These are phyloP conservation scores for Sinocyclocheilus rhinocerous DNA, from an alignment of 2,113 vertebrate genomes.

Conservation along the genomic window DNA sequence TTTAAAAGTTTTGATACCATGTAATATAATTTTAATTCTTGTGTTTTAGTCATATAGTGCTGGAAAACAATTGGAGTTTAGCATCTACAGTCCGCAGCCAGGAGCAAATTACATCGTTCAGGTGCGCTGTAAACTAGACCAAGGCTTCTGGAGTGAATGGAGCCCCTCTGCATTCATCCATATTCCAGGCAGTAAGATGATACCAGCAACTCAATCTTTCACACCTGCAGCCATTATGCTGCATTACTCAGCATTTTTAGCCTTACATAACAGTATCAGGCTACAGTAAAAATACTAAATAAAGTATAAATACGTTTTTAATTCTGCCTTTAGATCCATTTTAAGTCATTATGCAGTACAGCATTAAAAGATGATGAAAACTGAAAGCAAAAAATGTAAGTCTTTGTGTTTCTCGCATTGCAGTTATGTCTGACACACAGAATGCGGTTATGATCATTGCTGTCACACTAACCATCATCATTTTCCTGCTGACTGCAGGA, in stretches of 20 bases:
- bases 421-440: conserved; percentile 74
- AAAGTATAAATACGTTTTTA: not conserved
- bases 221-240: not conserved
- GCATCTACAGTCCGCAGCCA: conserved; percentile 78
- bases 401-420: conserved; percentile 43
- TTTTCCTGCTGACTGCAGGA: conserved; percentile 75
- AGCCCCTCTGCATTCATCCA: conserved; percentile 57
- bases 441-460: conserved; percentile 77
- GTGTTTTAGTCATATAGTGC: conserved; percentile 75
- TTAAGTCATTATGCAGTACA: not conserved
- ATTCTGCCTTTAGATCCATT: not conserved
- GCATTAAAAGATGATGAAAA: not conserved
- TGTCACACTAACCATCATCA: conserved; percentile 70
- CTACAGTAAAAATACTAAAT: not conserved
- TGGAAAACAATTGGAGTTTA: conserved; percentile 79
- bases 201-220: not conserved
- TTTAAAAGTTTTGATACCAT: not conserved
- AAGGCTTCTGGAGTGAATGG: conserved; percentile 77
- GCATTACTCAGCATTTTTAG: not conserved
- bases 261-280: not conserved
- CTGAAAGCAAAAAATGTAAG: not conserved
- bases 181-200: conserved; percentile 68
- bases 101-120: conserved; percentile 79
- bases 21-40: not conserved
- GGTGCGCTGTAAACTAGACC: conserved; percentile 84